Conservation (phyloP, 2,797 vertebrate genomes). For the Sebastes hubbsi region DNA sequence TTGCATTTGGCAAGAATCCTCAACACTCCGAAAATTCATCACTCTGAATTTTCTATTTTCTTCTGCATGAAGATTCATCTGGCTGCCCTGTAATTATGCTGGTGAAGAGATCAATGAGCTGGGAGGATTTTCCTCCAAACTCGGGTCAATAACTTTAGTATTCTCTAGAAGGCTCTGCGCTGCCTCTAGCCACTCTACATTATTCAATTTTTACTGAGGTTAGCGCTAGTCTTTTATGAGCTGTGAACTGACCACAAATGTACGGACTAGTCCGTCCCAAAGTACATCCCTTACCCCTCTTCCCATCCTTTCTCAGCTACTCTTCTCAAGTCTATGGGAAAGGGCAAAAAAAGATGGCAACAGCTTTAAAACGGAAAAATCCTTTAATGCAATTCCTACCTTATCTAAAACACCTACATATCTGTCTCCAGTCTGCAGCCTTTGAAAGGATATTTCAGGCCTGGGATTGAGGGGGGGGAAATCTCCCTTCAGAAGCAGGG, state of each 20-base stretch:
- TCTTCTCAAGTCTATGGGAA: conserved; percentile 82
- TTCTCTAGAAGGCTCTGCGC: conserved; percentile 66
- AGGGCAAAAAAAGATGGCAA: conserved; percentile 79
- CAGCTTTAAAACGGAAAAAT: conserved; percentile 86
- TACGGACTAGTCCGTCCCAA: conserved; percentile 75
- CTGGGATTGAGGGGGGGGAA: conserved; percentile 80
- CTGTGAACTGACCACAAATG: conserved; percentile 86
- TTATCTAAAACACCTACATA: conserved; percentile 90
- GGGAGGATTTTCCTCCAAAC: conserved; percentile 64
- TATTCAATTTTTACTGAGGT: conserved; percentile 76
- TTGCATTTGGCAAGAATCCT: conserved; percentile 65
- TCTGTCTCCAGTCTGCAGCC: conserved; percentile 86
- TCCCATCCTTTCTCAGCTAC: conserved; percentile 71
- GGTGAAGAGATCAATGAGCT: conserved; percentile 71
- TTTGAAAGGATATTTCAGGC: conserved; percentile 86
- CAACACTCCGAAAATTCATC: conserved; percentile 62
- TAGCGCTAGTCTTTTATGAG: conserved; percentile 80
- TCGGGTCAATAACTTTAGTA: conserved; percentile 71
- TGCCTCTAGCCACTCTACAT: conserved; percentile 71
- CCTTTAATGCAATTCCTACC: conserved; percentile 88
- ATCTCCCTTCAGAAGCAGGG: conserved; percentile 82
- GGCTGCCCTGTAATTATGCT: conserved; percentile 72
- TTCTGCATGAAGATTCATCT: conserved; percentile 65
- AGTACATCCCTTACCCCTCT: conserved; percentile 73
- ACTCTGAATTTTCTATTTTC: conserved; percentile 61